These are phyloP conservation scores for Tauraco hartlaubi DNA, from an alignment of 2,797 vertebrate genomes.

Conservation along the genomic window DNA sequence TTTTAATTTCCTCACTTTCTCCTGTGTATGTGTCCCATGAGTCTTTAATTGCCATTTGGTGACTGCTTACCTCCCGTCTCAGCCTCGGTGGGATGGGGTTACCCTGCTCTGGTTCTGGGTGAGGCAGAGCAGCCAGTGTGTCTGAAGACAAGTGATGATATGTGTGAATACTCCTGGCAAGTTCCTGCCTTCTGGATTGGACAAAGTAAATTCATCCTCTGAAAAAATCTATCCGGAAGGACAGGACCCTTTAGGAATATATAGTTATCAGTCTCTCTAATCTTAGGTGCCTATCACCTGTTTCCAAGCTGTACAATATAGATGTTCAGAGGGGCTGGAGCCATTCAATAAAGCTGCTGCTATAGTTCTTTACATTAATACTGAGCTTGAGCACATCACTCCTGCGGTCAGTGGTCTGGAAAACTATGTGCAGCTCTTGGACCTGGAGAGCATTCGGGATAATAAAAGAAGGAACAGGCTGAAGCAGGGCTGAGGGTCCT, in stretches of 20 bases:
- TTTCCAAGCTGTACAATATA: constrained; percentile 26
- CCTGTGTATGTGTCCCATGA: fast-evolving
- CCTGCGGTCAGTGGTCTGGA: neutral
- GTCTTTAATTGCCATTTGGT: neutral
- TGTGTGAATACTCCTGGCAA: neutral
- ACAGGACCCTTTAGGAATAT: constrained; percentile 38
- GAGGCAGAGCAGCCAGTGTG: neutral
- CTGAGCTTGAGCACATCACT: constrained; percentile 6
- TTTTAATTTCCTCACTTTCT: neutral
- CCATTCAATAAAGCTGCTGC: constrained; percentile 51
- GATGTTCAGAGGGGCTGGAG: constrained; percentile 26
- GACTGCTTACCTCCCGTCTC: neutral
- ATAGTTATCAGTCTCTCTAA: constrained; percentile 43
- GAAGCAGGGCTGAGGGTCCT: neutral
- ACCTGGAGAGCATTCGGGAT: neutral
- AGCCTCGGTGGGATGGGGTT: neutral
- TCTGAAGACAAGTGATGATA: neutral
- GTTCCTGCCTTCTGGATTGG: neutral
- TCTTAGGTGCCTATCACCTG: constrained; percentile 68
- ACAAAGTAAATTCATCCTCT: constrained; percentile 53
- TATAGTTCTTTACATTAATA: constrained; percentile 53
- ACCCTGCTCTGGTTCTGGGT: neutral
- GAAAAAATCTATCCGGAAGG: constrained; percentile 46
- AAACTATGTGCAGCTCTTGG: neutral
- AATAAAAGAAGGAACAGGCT: neutral